A percentile compares a stretch with the other conserved stretches of the same genome.
These are phyloP conservation scores for Megalopta genalis DNA, from an alignment of 1,140 invertebrate species.

Conservation along the genomic window DNA sequence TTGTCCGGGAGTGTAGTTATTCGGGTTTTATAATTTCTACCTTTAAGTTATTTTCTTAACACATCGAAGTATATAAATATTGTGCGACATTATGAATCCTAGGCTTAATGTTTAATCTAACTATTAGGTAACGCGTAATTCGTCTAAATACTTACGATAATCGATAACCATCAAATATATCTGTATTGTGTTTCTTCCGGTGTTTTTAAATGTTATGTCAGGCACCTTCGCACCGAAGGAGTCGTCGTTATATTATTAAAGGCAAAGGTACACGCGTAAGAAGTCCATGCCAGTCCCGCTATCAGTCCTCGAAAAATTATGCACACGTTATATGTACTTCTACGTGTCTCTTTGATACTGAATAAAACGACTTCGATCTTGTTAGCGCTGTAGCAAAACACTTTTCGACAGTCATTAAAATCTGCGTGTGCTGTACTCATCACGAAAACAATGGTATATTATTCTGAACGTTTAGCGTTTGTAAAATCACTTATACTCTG, in stretches of 20 bases:
- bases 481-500: slow-evolving; percentile 43
- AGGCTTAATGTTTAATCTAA: slow-evolving; percentile 20
- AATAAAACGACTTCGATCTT: slow-evolving; percentile 68
- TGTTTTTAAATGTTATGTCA: slow-evolving; percentile 11
- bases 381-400: not conserved
- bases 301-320: not conserved
- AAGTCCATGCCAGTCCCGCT: slow-evolving; percentile 13
- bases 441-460: not conserved
- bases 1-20: not conserved
- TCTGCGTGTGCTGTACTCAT: not conserved
- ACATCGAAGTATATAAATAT: not conserved
- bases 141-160: slow-evolving; percentile 12
- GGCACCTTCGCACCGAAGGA: not conserved
- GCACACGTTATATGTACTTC: not conserved
- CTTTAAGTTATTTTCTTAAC: slow-evolving; percentile 9
- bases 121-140: slow-evolving; percentile 19
- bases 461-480: slow-evolving; percentile 16
- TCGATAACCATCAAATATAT: not conserved
- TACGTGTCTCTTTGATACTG: slow-evolving; percentile 64
- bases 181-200: slow-evolving; percentile 2
- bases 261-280: not conserved
- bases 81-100: slow-evolving; percentile 47
- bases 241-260: not conserved
- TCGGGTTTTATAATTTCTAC: slow-evolving; percentile 8
- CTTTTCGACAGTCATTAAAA: not conserved